Evolutionary conservation across 2,888 invertebrate species (phyloP), one percentile per base, ranked within the genome.

Genomic region (Chrysomela aeneicollis): DNA sequence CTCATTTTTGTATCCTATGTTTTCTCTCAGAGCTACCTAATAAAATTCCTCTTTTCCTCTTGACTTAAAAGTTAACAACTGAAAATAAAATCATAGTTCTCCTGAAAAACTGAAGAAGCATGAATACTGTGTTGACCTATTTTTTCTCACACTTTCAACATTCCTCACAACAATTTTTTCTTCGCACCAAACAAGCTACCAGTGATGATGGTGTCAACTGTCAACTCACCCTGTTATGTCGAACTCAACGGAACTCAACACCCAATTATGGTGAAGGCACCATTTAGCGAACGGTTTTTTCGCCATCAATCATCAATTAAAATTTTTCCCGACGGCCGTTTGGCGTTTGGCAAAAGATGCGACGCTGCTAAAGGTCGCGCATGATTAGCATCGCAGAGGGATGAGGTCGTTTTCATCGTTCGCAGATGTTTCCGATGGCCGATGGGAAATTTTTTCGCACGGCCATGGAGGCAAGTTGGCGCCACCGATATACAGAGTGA

Each of bases 281-380:
- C 46, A 46, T 57, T 57, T 57, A 57, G 57, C 57, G 30, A 57
- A 57, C 46, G 46, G 37, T 57, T 57, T 57, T 57, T 42, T 46
- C 46, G 57, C 61, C 52, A 69, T 67, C 61, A 63, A 66, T 69
- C 69, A 64, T 64, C 63, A 69, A 67, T 67, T 69, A 64, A 63
- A 63, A 69, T 62, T 46, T 59, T 59, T 69, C 65, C 64, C 63
- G 69, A 63, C 69, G 62, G 63, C 46, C 62, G 58, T 59, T 58
- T 53, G 52, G 50, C 59, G 18, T 59, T 53, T 32, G 30, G 42
- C 57, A 57, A 57, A 57, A 57, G 57, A 57, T 46, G 57, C 57
- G 57, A 17, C 57, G 30, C 57, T 17, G 53, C 30, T 26, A 42
- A 59, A 32, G 57, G 52, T 52, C 37, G 42, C 60, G 60, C 42